These are phyloP conservation scores for Gortyna flavago DNA, from an alignment of 2,888 invertebrate genomes.

Conservation along the genomic window DNA sequence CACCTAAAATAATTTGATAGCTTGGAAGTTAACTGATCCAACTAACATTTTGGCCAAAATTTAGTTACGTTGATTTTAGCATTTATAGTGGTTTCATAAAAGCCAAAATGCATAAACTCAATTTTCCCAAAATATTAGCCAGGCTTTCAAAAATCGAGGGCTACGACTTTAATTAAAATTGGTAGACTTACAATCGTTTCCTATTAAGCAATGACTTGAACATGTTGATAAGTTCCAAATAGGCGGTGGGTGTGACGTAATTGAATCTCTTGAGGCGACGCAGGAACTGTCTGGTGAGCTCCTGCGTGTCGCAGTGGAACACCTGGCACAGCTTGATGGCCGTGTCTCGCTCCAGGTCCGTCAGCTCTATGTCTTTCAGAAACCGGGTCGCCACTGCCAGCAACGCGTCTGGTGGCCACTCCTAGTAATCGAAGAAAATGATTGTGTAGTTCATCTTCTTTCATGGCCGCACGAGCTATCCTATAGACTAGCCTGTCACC, in stretches of 20 bases:
- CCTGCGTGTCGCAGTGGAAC: conserved; percentile 96
- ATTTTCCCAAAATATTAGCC: neutral
- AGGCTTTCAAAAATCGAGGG: neutral
- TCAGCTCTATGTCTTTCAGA: conserved; percentile 94
- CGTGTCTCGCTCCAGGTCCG: conserved; percentile 92
- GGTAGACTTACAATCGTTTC: conserved; percentile 92
- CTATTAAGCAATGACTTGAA: conserved; percentile 94
- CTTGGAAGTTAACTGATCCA: neutral
- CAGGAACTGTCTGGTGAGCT: conserved; percentile 92
- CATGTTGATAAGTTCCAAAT: conserved; percentile 96
- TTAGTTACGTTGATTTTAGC: neutral
- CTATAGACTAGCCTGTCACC: neutral
- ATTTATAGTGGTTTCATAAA: neutral
- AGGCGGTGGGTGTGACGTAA: conserved; percentile 98
- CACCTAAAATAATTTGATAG: neutral
- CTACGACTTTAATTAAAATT: neutral
- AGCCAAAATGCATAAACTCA: neutral
- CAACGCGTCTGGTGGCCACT: conserved; percentile 98
- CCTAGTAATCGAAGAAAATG: conserved; percentile 80
- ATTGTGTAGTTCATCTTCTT: neutral
- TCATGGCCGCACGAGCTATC: neutral
- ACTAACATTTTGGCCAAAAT: neutral
- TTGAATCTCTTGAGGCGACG: conserved; percentile 92
- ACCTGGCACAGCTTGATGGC: conserved; percentile 97
- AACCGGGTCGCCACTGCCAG: conserved; percentile 96